Conservation (phyloP, 1,140 invertebrate species). For the Acyrthosiphon pisum region DNA sequence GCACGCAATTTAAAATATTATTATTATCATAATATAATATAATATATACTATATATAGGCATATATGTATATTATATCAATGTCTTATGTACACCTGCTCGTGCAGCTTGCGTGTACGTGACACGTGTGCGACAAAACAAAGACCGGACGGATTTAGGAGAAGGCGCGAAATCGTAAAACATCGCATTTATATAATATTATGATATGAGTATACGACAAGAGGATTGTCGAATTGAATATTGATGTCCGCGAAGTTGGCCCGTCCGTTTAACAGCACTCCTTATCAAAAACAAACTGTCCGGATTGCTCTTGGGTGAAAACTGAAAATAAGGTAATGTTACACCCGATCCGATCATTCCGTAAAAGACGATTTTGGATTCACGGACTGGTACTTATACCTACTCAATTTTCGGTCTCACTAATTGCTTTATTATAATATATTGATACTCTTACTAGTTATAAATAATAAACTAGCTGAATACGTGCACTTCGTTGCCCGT, state of each 20-base stretch:
- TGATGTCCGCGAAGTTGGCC: too few species aligned
- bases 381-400: background rate
- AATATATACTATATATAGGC: too few species aligned
- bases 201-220: background rate
- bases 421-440: too few species aligned
- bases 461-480: too few species aligned
- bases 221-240: background rate
- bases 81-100: background rate
- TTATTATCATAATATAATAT: background rate
- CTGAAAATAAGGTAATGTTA: background rate
- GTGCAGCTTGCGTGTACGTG: background rate
- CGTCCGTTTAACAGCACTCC: background rate
- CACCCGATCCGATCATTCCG: too few species aligned
- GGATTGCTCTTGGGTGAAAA: background rate
- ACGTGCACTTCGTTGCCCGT: too few species aligned
- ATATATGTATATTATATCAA: background rate
- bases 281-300: background rate
- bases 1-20: background rate
- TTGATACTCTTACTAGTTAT: too few species aligned
- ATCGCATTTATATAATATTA: background rate
- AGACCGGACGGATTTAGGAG: background rate
- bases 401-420: background rate
- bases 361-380: background rate
- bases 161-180: background rate
- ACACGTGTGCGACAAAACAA: background rate